phyloP scores from a whole-genome alignment of 2,888 invertebrate species.

The Copidosoma aretas region DNA sequence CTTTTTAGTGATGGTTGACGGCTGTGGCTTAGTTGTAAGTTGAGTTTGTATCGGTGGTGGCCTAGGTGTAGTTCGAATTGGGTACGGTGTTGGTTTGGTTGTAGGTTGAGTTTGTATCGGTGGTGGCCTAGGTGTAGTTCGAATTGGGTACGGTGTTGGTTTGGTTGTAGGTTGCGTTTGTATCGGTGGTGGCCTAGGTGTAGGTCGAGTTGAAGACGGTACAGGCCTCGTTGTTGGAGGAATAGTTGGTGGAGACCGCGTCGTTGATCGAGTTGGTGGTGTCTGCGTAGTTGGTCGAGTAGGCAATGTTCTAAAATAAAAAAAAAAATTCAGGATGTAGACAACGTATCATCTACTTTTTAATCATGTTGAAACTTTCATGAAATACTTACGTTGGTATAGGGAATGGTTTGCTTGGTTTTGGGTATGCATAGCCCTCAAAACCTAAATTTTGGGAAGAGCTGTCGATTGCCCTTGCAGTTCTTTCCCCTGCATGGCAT shows the following conservation, averaged over 20 bases:
- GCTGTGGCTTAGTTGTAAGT: conserved; percentile 29
- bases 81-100: conserved; percentile 41
- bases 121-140: too few relatives aligned
- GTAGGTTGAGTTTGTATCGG: conserved; percentile 16
- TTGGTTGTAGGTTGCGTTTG: too few relatives aligned
- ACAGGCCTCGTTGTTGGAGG: conserved; percentile 51
- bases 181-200: conserved; percentile 41
- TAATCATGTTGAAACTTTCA: background rate
- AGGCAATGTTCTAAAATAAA: conserved; percentile 44
- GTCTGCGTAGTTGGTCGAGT: conserved; percentile 43
- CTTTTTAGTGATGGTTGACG: too few relatives aligned
- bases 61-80: conserved; percentile 28
- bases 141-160: too few relatives aligned
- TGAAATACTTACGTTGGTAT: conserved; percentile 50
- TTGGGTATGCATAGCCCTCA: conserved; percentile 56
- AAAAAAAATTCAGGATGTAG: too few relatives aligned
- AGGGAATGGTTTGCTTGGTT: conserved; percentile 50
- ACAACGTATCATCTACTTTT: background rate
- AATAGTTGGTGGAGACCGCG: conserved; percentile 44
- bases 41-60: conserved; percentile 42
- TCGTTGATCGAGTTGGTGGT: conserved; percentile 36
- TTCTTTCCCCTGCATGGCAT: conserved; percentile 52
- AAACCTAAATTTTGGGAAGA: conserved; percentile 33
- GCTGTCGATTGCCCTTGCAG: conserved; percentile 55
- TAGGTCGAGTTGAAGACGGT: conserved; percentile 47